A percentile compares a stretch with the other conserved stretches of the same genome.
Conservation (phyloP, 2,113 vertebrate species). For the Corvus moneduloides region DNA sequence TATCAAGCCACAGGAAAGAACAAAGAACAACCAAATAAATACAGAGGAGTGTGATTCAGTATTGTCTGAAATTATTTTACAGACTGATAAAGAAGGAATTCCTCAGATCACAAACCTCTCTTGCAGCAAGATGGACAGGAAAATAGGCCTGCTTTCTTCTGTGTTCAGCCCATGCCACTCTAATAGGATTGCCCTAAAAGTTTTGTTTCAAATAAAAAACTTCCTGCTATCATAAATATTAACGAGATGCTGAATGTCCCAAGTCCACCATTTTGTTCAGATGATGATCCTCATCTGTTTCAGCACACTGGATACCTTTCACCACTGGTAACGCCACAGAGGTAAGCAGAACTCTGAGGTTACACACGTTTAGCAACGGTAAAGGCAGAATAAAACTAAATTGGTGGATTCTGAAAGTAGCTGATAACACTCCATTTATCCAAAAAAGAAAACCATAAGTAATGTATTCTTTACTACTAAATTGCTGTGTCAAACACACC, state of each 20-base stretch:
- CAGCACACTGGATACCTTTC: not conserved
- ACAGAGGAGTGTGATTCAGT: accelerated
- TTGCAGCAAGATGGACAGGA: not conserved
- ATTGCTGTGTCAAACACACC: not conserved
- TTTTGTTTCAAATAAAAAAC: slow-evolving; percentile 35
- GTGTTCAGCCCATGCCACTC: not conserved
- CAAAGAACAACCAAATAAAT: not conserved
- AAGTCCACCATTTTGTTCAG: not conserved
- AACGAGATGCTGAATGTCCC: not conserved
- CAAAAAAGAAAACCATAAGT: not conserved
- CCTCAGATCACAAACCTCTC: slow-evolving; percentile 6
- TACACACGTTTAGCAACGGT: not conserved
- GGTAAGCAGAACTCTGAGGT: not conserved
- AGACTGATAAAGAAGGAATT: not conserved
- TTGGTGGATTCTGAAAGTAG: not conserved
- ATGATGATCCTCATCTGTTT: not conserved
- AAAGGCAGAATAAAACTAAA: not conserved
- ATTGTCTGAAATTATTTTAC: not conserved
- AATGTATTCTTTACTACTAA: not conserved
- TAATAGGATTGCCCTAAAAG: not conserved
- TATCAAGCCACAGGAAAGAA: not conserved
- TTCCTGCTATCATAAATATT: slow-evolving; percentile 10
- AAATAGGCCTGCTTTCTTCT: not conserved
- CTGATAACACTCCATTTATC: accelerated
- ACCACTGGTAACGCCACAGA: not conserved